Evolutionary conservation across 2,888 invertebrate species (phyloP), one percentile per base, ranked within the genome.

Genomic region (Endomychus coccineus): DNA sequence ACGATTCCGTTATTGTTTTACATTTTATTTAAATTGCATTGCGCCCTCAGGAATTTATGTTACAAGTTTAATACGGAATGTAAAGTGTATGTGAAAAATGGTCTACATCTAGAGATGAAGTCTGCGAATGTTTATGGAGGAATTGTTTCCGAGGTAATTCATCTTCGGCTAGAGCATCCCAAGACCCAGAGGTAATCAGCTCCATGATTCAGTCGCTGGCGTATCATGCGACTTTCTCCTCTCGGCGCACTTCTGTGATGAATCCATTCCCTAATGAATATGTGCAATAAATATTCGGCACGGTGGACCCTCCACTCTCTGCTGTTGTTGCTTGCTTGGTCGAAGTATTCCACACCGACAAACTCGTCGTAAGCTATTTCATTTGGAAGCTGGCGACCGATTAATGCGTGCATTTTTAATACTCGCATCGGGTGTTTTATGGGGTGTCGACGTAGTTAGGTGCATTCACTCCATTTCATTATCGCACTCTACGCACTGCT

Each of bases 351-450:
- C n/a, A 31, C 34, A 34, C 40, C 40, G 39, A 32, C 25, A 36
- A 37, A 40, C 41, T 44, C 42, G 42, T 43, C 21, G 35, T 23
- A 42, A 43, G 44, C 52, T 51, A 53, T 55, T 60, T 58, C 58
- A 58, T 61, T 60, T 54, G 49, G 54, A 47, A 55, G 49, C 52
- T 52, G 59, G 48, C 54, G 58, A 59, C 55, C 59, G 61, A 61
- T 60, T 61, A 59, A 61, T 61, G 59, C 44, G 51, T 45, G 49
- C 54, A 55, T 61, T 61, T 60, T 61, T 59, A 60, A 58, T 56
- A 55, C 46, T 48, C 42, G 43, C 47, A 34, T 30, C 36, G 29
- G 47, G 48, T 51, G 55, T 50, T 57, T 58, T 56, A 58, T 61
- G 56, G 56, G 54, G 61, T 61, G 62, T 51, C 50, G 58, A 62